Base-by-base conservation (phyloP, 2,113 vertebrate genomes). In the Pycnonotus jocosus region DNA sequence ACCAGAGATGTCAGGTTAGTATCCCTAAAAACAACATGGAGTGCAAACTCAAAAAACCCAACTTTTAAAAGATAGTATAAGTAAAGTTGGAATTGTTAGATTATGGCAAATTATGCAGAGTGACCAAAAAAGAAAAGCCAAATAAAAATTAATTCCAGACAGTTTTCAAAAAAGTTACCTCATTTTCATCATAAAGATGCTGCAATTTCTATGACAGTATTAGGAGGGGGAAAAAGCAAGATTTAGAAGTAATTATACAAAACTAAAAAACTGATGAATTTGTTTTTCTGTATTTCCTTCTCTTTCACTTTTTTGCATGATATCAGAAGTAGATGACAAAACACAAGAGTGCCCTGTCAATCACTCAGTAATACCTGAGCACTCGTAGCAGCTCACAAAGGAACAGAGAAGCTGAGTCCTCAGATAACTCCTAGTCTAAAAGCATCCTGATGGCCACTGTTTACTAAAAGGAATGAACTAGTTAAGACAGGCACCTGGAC, bases 381-480 rank as follows among this genome's bases (percentile, higher is more conserved):
- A 58, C 60, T 70, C 38, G 28, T 30, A 73, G 30, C 27, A 88
- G 93, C 54, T 92, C 47, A 94, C 56, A 86, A 65, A 93, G 44
- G 51, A 94, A 50, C n/a, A 66, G 56, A 81, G 74, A 90, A 93
- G 66, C 30, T 19, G 20, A 65, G 44, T 93, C 74, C 71, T 93
- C 74, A 81, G 56, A 44, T 65, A 91, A 69, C 66, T 85, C 66
- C 51, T 93, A 47, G 30, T 82, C 71, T 86, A 77, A 88, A 91
- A 95, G 66, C 79, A n/a, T n/a, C n/a, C 42, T 66, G 50, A 54
- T 1, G 3, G 2, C 5, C 10, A 25, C 1, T 35, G 25, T 17
- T 90, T 40, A 47, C 60, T 58, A 21, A 64, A 85, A 82, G 7
- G 27, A 87, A 72, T n/a, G 54, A 82, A 38, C 5, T 33, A 37